Evolutionary conservation across 2,888 invertebrate genomes (phyloP), one percentile per base, ranked within the genome.

Genomic region (Drosophila austrosaltans): DNA sequence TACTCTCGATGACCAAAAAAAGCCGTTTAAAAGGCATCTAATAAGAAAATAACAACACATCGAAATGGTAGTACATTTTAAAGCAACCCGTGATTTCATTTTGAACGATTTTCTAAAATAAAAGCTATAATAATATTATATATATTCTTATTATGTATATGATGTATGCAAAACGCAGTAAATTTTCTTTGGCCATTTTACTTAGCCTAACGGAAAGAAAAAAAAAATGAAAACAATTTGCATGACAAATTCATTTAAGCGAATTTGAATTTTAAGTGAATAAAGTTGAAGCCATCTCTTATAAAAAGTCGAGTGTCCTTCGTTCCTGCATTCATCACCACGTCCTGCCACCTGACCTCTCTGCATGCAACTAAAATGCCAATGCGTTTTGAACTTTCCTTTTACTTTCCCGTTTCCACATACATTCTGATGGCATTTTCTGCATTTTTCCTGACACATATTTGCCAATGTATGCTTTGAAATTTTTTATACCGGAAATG

Each of bases 181-280:
- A 48, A 48, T 25, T 48, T 48, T 10, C 25, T 12, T 25, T 25
- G 48, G 48, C 1, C 25, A 48, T 6, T 48, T 48, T 5, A 12
- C 12, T 48, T 25, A 48, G 4, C 4, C 22, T 25, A 1, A 4
- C 22, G 0, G 25, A 25, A 25, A 25, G 6, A 2, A 7, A 44
- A 22, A 10, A 6, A 2, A 7, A 44, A 22, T 3, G 1, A 22
- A 6, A 40, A 57, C 44, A 67, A 68, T 58, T 40, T 66, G 56
- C 56, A 56, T 36, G 36, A 16, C 32, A 56, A 57, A 56, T 57
- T 63, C 12, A 63, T 63, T 56, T 64, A 94, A 94, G 2, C 94
- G 94, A 54, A 95, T 93, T 68, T 40, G 25, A 53, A 53, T 61
- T 61, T 36, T 30, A 28, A 22, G 48, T 64, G 30, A 39, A 63